Evolutionary conservation across 2,888 invertebrate genomes (phyloP), one percentile per base, ranked within the genome.

Genomic region (Orthosia incerta): DNA sequence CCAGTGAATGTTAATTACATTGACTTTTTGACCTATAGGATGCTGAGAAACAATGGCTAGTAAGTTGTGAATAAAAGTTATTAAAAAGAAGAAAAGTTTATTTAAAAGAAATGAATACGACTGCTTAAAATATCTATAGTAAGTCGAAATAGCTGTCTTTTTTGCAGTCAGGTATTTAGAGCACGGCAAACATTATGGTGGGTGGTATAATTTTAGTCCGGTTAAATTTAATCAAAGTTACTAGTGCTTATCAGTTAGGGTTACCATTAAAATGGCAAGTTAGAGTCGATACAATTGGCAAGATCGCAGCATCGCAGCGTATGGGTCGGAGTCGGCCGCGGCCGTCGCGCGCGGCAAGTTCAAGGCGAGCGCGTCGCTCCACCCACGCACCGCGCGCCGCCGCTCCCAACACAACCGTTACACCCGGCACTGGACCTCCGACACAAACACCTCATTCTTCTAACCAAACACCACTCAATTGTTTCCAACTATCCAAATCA

Each of bases 351-450:
- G 93, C 93, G 94, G 95, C 95, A 96, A 96, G 96, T 96, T 96
- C 96, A 96, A 96, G 96, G 96, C 95, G 94, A 96, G 93, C 95
- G 91, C 94, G 93, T 95, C 94, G 94, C 94, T 93, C 95, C 96
- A 94, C 96, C 95, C 94, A 95, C 95, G 91, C 95, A 91, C 89
- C 94, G 91, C 89, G 91, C 93, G 92, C 39, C 93, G 92, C 39
- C 15, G 91, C 93, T 91, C 92, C 93, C 89, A 92, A 88, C 92
- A 92, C 92, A 91, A 95, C 95, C 95, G 95, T 95, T 95, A 95
- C 93, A 90, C 90, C 89, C 92, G 91, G 93, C 92, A 90, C 91
- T 89, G 92, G 91, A 93, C 93, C 92, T 89, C 91, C 89, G 89
- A 90, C 91, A 90, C 91, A 86, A 89, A 89, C 90, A 90, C 91